Percentiles rank a stretch among this genome's conserved stretches.
Conservation (phyloP, 2,888 invertebrate species). For the Caenorhabditis sp. region DNA sequence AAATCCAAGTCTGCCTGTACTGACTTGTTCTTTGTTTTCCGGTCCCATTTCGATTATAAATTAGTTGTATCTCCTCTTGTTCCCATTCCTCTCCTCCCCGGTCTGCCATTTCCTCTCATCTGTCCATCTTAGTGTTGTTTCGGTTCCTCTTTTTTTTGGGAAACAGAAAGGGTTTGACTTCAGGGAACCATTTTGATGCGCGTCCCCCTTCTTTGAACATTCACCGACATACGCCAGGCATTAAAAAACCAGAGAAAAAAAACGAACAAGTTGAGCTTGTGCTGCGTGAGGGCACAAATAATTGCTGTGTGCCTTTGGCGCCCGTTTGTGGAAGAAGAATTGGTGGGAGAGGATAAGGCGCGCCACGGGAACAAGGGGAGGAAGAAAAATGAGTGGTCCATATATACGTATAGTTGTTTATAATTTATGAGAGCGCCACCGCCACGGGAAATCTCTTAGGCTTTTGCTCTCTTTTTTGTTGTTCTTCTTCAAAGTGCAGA, state of each 20-base stretch:
- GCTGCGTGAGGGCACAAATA: conserved; percentile 36
- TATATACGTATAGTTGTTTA: conserved; percentile 50
- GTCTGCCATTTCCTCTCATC: not conserved
- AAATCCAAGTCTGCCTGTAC: conserved; percentile 32
- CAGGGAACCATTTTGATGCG: conserved; percentile 54
- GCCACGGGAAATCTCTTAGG: conserved; percentile 28
- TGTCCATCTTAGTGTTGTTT: conserved; percentile 31
- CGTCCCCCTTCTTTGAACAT: conserved; percentile 45
- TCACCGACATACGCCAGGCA: conserved; percentile 34
- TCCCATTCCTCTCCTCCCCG: not conserved
- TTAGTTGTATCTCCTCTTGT: conserved; percentile 28
- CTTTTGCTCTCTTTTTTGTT: not conserved
- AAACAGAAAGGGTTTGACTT: conserved; percentile 29
- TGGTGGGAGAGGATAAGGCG: conserved; percentile 24
- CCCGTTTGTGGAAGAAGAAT: conserved; percentile 32
- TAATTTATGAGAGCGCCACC: conserved; percentile 50
- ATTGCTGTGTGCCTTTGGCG: conserved; percentile 51
- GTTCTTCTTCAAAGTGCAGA: conserved; percentile 35
- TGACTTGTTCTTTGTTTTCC: conserved; percentile 53
- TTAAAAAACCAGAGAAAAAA: conserved; percentile 11
- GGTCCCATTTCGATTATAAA: conserved; percentile 57
- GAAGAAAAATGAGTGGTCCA: conserved; percentile 43
- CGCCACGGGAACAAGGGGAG: conserved; percentile 24
- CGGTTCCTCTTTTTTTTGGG: conserved; percentile 13
- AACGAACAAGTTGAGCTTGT: conserved; percentile 55